Evolutionary conservation across 2,797 vertebrate species (phyloP), one percentile per base, ranked within the genome.

Genomic region (Hoplostethus atlanticus): DNA sequence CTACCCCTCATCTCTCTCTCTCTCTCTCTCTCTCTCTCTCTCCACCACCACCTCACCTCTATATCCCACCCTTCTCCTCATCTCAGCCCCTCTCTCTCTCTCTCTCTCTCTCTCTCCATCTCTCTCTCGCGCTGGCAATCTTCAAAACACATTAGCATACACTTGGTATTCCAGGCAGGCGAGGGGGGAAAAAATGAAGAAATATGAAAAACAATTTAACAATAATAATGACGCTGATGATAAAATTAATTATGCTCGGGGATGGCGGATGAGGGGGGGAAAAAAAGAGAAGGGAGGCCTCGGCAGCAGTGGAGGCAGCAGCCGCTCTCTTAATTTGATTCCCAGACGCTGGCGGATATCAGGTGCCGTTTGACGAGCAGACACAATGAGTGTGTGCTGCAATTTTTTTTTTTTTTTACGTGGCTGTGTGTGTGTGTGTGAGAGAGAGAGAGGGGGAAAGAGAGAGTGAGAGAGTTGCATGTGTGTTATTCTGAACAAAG

Each of bases 81-180:
- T 84, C 89, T 92, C 90, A 93, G 91, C 80, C 92, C 91, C 84
- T 89, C 90, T 90, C 90, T 90, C 85, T 89, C 90, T 90, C 34
- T 28, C 88, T 90, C 92, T 91, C 94, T 94, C 93, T 90, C 84
- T 89, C 94, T 92, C 89, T 92, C 92, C 82, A 81, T 88, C 91
- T 90, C 84, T 88, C 93, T 93, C 82, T 73, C 21, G 59, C 15
- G 52, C 85, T 85, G 83, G 86, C 90, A 92, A 90, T 92, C 92
- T 93, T 90, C 81, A 87, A 89, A 93, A 95, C 89, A 94, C 95
- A 98, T 97, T 98, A 98, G 95, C 97, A 98, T 98, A 96, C 92
- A 96, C 96, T 98, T 97, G 96, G 96, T 96, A 97, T 97, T 97
- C 96, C 88, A 93, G 93, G 94, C 96, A 95, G 95, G 94, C 92